A percentile compares a stretch with the other conserved stretches of the same genome.
These are phyloP conservation scores for Orientallactaga sibirica DNA, from an alignment of 2,797 vertebrate genomes.

Conservation along the genomic window DNA sequence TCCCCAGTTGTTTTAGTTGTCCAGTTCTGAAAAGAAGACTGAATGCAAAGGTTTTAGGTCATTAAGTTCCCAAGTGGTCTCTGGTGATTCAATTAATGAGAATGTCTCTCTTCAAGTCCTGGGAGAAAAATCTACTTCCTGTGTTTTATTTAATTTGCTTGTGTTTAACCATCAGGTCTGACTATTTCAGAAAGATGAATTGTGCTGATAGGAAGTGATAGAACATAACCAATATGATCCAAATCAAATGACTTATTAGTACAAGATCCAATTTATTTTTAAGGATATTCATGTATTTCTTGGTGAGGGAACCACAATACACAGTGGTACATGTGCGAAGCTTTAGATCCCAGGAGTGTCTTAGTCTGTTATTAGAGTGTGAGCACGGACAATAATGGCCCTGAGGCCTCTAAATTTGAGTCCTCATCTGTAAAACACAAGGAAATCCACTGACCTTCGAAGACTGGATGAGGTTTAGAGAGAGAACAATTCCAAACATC, in stretches of 20 bases:
- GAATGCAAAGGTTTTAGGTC: slow-evolving; percentile 40
- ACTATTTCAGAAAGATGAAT: slow-evolving; percentile 43
- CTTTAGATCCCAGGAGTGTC: not conserved
- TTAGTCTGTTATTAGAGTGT: not conserved
- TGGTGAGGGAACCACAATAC: too few relatives aligned
- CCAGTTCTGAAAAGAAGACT: slow-evolving; percentile 11
- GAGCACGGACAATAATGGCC: not conserved
- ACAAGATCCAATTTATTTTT: not conserved
- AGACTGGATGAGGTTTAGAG: not conserved
- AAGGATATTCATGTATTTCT: not conserved
- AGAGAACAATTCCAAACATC: not conserved
- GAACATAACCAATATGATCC: not conserved
- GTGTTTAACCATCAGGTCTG: not conserved
- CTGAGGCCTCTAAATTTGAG: not conserved
- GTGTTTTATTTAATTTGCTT: slow-evolving; percentile 63
- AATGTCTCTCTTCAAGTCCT: slow-evolving; percentile 44
- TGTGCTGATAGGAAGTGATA: slow-evolving; percentile 5
- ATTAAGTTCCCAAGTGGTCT: slow-evolving; percentile 35
- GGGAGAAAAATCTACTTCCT: slow-evolving; percentile 57
- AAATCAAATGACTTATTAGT: slow-evolving; percentile 4
- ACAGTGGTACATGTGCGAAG: not conserved
- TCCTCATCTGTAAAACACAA: not conserved
- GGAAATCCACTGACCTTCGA: not conserved
- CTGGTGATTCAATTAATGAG: slow-evolving; percentile 57
- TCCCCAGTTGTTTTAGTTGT: not conserved